Evolutionary conservation across 2,797 vertebrate genomes (phyloP).

Genomic region (Tarsius wallacei): DNA sequence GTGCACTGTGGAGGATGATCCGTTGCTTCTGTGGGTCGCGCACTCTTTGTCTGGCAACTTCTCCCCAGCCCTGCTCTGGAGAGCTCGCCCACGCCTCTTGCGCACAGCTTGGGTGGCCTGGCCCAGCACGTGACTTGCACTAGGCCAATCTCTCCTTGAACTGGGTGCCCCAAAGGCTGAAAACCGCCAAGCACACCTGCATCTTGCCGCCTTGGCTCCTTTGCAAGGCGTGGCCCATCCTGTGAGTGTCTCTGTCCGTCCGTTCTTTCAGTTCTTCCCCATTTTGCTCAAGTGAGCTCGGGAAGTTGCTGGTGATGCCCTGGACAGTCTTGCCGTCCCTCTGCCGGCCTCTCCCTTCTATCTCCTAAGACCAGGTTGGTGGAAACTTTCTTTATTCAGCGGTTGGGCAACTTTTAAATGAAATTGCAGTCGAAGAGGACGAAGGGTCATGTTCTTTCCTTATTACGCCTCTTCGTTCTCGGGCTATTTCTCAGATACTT

Average conservation of each 20-base stretch:
- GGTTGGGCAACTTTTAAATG: neutral
- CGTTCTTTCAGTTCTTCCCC: neutral
- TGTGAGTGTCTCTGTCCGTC: neutral
- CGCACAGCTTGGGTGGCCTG: too few species aligned
- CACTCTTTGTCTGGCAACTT: neutral
- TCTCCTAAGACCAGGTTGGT: neutral
- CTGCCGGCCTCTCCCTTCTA: neutral
- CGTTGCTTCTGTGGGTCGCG: neutral
- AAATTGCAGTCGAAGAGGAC: neutral
- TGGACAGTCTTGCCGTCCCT: neutral
- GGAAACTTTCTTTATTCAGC: neutral
- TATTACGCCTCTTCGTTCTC: constrained; percentile 8
- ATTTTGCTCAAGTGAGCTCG: neutral
- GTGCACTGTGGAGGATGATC: neutral
- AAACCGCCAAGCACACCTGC: neutral
- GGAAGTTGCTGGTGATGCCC: neutral
- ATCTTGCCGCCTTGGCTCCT: neutral
- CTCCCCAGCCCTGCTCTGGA: neutral
- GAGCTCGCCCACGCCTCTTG: neutral
- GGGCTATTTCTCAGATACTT: neutral
- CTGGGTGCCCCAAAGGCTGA: neutral
- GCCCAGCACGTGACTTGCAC: neutral
- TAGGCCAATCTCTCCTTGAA: neutral
- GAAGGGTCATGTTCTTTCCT: neutral
- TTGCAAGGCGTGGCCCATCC: neutral